Evolutionary conservation across 2,888 invertebrate species (phyloP).

Genomic region (Limenitis camilla): DNA sequence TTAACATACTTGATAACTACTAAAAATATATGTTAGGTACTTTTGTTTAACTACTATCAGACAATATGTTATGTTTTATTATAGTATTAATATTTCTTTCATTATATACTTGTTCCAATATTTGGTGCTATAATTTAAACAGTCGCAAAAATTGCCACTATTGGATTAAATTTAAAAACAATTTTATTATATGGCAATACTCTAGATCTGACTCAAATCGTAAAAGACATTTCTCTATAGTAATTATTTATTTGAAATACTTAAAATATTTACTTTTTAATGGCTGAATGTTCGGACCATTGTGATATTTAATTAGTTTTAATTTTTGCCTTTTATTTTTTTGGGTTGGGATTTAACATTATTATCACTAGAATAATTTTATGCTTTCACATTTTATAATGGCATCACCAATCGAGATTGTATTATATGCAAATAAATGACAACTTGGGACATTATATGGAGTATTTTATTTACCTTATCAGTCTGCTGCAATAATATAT

Average conservation of each 20-base stretch:
- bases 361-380: slow-evolving; percentile 20
- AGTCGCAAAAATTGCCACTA: too few species aligned
- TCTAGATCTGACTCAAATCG: slow-evolving; percentile 9
- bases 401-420: slow-evolving; percentile 49
- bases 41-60: too few species aligned
- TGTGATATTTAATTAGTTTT: slow-evolving; percentile 29
- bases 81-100: too few species aligned
- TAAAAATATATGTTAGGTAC: too few species aligned
- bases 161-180: neutral
- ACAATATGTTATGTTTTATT: too few species aligned
- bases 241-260: neutral
- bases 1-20: too few species aligned
- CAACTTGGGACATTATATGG: slow-evolving; percentile 17
- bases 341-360: slow-evolving; percentile 25
- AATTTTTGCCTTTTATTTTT: slow-evolving; percentile 17
- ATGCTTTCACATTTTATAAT: slow-evolving; percentile 26
- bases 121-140: too few species aligned
- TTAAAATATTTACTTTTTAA: neutral
- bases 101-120: too few species aligned
- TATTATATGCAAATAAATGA: slow-evolving; percentile 47
- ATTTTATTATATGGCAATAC: slow-evolving; percentile 1
- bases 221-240: neutral
- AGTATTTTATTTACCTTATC: slow-evolving; percentile 20
- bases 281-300: slow-evolving; percentile 10
- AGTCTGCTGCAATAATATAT: neutral